These are phyloP conservation scores for Villa cingulata DNA, from an alignment of 2,888 invertebrate species.

Conservation along the genomic window DNA sequence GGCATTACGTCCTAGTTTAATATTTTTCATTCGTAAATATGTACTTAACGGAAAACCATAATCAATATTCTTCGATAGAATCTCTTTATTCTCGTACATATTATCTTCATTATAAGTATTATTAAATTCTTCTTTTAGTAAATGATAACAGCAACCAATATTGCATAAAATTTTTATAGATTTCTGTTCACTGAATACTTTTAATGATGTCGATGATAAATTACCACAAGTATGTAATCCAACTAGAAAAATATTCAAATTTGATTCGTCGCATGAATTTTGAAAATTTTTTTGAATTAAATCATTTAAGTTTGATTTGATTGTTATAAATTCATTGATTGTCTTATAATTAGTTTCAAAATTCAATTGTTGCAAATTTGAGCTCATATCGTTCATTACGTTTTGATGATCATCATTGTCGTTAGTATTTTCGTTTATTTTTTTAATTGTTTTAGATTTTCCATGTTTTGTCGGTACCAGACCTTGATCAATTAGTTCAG, in stretches of 20 bases:
- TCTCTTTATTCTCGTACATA: conserved; percentile 26
- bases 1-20: conserved; percentile 55
- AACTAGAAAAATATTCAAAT: conserved; percentile 39
- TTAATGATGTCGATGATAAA: conserved; percentile 57
- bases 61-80: conserved; percentile 22
- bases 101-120: conserved; percentile 28
- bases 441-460: conserved; percentile 10
- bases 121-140: conserved; percentile 48
- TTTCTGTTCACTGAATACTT: conserved; percentile 46
- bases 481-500: conserved; percentile 36
- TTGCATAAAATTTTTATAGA: conserved; percentile 52
- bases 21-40: conserved; percentile 40
- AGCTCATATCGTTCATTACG: neutral
- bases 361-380: conserved; percentile 1
- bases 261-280: neutral
- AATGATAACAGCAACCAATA: conserved; percentile 85
- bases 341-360: conserved; percentile 42
- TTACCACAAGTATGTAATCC: conserved; percentile 87
- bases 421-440: neutral
- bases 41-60: conserved; percentile 56
- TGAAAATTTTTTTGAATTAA: conserved; percentile 41
- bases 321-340: conserved; percentile 46
- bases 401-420: too few species aligned
- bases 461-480: conserved; percentile 24
- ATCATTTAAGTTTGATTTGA: conserved; percentile 40